Evolutionary conservation across 2,888 invertebrate species (phyloP).

Genomic region (Cacoxenus indagator): DNA sequence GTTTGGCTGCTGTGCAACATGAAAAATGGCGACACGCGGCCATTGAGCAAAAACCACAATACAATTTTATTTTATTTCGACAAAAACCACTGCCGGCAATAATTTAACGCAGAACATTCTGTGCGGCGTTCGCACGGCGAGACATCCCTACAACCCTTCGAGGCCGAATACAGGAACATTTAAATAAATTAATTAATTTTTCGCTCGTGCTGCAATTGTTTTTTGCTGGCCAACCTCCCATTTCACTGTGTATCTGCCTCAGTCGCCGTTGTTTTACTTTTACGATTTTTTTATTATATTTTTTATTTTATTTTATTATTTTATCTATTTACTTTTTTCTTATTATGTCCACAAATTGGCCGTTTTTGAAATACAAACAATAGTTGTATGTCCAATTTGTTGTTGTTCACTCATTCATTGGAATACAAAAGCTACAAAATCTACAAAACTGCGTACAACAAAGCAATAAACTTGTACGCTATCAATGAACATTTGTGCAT

Average conservation of each 20-base stretch:
- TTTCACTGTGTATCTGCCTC: background rate
- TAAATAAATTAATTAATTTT: slow-evolving; percentile 10
- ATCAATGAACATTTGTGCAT: slow-evolving; percentile 57
- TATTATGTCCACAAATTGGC: slow-evolving; percentile 32
- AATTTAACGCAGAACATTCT: slow-evolving; percentile 37
- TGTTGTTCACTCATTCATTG: background rate
- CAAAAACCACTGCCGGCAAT: slow-evolving; percentile 29
- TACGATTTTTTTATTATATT: background rate
- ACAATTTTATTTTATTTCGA: slow-evolving; percentile 48
- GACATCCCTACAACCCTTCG: slow-evolving; percentile 5
- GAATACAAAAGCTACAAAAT: slow-evolving; percentile 19
- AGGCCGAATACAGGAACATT: background rate
- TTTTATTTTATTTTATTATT: slow-evolving; percentile 43
- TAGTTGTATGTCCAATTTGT: slow-evolving; percentile 5
- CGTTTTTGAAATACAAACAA: slow-evolving; percentile 30
- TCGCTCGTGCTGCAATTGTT: slow-evolving; percentile 12
- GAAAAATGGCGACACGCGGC: slow-evolving; percentile 55
- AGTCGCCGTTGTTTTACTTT: background rate
- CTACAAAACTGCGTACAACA: slow-evolving; percentile 43
- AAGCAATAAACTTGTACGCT: slow-evolving; percentile 54
- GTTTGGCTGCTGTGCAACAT: slow-evolving; percentile 32
- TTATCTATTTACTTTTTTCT: no score
- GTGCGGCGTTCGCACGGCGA: background rate
- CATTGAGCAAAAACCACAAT: slow-evolving; percentile 55
- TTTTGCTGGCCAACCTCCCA: background rate